These are phyloP conservation scores for Petrocephalus zakoni DNA, from an alignment of 2,113 vertebrate species.

Conservation along the genomic window DNA sequence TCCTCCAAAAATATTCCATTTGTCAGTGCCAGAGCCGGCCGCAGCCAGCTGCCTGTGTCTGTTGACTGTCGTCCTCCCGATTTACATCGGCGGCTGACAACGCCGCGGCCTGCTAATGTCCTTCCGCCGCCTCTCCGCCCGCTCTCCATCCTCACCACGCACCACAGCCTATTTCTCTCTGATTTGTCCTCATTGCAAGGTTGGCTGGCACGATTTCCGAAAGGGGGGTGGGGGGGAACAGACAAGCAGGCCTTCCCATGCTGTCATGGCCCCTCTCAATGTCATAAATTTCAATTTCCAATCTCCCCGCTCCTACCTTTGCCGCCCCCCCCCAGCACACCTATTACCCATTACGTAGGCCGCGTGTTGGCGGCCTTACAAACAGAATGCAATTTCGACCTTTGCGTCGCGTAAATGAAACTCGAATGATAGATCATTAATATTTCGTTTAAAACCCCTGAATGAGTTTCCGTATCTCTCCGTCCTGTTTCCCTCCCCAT, in stretches of 20 bases:
- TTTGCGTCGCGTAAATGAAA: conserved; percentile 76
- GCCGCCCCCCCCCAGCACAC: conserved; percentile 41
- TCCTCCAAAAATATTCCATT: conserved; percentile 91
- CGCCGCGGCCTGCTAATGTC: conserved; percentile 74
- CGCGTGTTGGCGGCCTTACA: conserved; percentile 70
- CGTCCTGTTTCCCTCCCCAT: conserved; percentile 34
- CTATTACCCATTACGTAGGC: conserved; percentile 83
- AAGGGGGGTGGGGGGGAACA: conserved; percentile 18
- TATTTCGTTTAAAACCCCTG: conserved; percentile 58
- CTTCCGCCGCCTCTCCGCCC: conserved; percentile 42
- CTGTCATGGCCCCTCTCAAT: conserved; percentile 80
- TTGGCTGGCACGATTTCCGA: conserved; percentile 40
- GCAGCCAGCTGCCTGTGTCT: conserved; percentile 76
- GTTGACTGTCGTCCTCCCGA: conserved; percentile 81
- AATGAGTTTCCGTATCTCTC: conserved; percentile 36
- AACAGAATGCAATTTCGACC: conserved; percentile 81
- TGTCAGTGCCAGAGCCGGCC: conserved; percentile 83
- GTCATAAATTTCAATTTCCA: conserved; percentile 95
- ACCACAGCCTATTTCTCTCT: conserved; percentile 56
- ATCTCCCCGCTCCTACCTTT: conserved; percentile 53
- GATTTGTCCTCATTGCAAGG: conserved; percentile 59
- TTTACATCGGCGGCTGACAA: conserved; percentile 81
- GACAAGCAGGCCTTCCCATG: conserved; percentile 24
- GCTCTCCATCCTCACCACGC: conserved; percentile 18
- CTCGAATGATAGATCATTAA: conserved; percentile 75